Evolutionary conservation across 1,140 invertebrate genomes (phyloP).

Genomic region (Apis laboriosa): DNA sequence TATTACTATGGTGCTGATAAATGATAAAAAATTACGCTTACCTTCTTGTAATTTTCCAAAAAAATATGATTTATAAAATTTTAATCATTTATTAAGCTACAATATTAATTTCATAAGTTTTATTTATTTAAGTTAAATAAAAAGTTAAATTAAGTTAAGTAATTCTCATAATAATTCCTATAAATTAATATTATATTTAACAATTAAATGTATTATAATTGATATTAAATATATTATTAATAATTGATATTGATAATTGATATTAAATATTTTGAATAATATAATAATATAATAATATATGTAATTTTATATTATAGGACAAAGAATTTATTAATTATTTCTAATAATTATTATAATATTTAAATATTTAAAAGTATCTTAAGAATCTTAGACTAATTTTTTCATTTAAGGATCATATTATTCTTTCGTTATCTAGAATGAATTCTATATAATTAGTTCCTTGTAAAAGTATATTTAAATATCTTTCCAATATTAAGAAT

Average conservation of each 20-base stretch:
- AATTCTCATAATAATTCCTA: too few species aligned
- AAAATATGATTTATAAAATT: too few species aligned
- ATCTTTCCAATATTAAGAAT: constrained; percentile 51
- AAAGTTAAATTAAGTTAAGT: too few species aligned
- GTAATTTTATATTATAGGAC: background rate
- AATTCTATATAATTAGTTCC: constrained; percentile 13
- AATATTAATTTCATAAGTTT: too few species aligned
- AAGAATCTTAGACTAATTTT: background rate
- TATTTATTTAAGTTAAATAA: too few species aligned
- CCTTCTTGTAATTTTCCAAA: background rate
- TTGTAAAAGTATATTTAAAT: constrained; percentile 46
- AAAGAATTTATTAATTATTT: background rate
- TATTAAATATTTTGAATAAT: too few species aligned
- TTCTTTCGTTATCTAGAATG: background rate
- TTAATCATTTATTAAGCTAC: too few species aligned
- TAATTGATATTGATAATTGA: too few species aligned
- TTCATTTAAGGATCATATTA: background rate
- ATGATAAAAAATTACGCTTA: background rate
- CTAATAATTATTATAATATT: background rate
- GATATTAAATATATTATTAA: too few species aligned
- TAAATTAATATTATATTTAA: too few species aligned
- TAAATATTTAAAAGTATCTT: background rate
- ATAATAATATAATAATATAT: too few species aligned
- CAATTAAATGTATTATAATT: too few species aligned
- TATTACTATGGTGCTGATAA: constrained; percentile 9